Conservation (phyloP, 1,140 invertebrate species). For the Atta cephalotes region DNA sequence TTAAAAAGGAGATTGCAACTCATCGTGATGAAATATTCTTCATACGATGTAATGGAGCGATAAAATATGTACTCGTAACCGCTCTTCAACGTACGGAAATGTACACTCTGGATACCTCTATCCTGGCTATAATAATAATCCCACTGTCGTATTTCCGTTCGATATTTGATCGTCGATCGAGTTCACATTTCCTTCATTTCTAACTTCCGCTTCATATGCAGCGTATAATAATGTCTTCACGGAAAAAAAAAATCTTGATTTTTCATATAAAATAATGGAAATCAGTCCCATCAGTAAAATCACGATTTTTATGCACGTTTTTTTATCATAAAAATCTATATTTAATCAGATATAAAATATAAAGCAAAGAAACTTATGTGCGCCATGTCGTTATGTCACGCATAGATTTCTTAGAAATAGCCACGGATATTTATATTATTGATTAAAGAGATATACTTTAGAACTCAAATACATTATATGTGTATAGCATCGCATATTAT, state of each 20-base stretch:
- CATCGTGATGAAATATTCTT: not conserved
- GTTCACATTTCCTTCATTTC: slow-evolving; percentile 44
- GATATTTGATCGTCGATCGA: slow-evolving; percentile 39
- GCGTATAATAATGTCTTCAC: slow-evolving; percentile 27
- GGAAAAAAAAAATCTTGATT: slow-evolving; percentile 45
- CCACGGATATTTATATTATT: not conserved
- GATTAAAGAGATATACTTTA: not conserved
- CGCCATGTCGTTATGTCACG: slow-evolving; percentile 2
- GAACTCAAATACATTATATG: not conserved
- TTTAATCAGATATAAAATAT: slow-evolving; percentile 43
- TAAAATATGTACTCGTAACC: slow-evolving; percentile 23
- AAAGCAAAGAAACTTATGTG: slow-evolving; percentile 35
- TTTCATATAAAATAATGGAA: slow-evolving; percentile 33
- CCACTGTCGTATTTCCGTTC: slow-evolving; percentile 14
- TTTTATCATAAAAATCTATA: slow-evolving; percentile 5
- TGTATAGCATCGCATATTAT: not conserved
- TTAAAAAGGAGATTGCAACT: not conserved
- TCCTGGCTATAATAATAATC: slow-evolving; percentile 39
- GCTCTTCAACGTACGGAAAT: slow-evolving; percentile 7
- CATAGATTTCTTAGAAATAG: not conserved
- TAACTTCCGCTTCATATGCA: slow-evolving; percentile 28
- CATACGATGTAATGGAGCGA: not conserved
- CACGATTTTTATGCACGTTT: slow-evolving; percentile 5
- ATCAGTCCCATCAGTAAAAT: not conserved
- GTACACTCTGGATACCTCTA: not conserved